Conservation (phyloP, 2,888 invertebrate genomes). For the Neria commutata region DNA sequence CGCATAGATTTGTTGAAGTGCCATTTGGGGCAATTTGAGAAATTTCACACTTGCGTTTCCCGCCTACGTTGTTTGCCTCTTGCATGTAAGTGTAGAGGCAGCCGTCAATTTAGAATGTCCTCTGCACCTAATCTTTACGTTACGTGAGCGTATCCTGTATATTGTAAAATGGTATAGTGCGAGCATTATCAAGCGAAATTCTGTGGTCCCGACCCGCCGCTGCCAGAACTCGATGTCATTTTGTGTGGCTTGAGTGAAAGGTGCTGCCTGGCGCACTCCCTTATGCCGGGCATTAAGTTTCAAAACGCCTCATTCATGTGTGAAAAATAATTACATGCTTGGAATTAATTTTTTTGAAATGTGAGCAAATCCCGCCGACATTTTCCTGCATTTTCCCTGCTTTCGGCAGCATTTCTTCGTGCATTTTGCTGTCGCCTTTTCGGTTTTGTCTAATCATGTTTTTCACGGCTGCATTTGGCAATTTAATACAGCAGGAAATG, state of each 20-base stretch:
- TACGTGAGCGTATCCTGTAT: too few species aligned
- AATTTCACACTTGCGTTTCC: slow-evolving; percentile 25
- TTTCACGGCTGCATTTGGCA: slow-evolving; percentile 44
- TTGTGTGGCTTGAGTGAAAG: too few species aligned
- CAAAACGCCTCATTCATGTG: slow-evolving; percentile 5
- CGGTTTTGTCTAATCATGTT: slow-evolving; percentile 40
- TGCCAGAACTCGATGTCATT: too few species aligned
- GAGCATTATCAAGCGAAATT: too few species aligned
- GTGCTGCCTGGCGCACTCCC: background rate
- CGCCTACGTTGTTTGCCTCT: slow-evolving; percentile 1
- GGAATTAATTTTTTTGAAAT: slow-evolving; percentile 11
- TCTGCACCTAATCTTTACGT: too few species aligned
- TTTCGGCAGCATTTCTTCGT: slow-evolving; percentile 27
- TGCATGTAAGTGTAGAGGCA: too few species aligned
- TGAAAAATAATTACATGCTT: slow-evolving; percentile 22
- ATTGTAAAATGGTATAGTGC: too few species aligned
- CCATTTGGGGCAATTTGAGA: slow-evolving; percentile 24
- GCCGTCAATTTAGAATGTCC: too few species aligned
- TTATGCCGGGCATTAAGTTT: slow-evolving; percentile 10
- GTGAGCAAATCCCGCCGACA: slow-evolving; percentile 14
- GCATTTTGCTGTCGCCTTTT: background rate
- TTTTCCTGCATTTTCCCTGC: slow-evolving; percentile 21
- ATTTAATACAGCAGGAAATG: slow-evolving; percentile 44
- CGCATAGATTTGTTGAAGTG: background rate
- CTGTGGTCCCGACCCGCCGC: slow-evolving; percentile 18